These are phyloP conservation scores for Diceros bicornis DNA, from an alignment of 2,797 vertebrate species.

Conservation along the genomic window DNA sequence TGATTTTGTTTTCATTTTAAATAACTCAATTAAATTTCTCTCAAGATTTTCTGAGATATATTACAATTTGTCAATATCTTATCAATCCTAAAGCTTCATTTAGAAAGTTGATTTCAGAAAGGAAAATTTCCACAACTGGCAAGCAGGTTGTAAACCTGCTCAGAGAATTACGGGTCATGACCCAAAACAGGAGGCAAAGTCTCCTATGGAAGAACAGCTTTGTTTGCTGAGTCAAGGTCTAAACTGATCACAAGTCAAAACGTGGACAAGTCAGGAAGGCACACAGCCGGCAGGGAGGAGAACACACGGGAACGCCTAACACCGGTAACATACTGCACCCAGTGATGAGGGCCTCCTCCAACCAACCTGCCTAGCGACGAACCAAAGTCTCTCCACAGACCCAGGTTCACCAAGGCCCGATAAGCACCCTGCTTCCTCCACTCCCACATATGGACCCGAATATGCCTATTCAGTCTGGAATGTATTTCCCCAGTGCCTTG, in stretches of 20 bases:
- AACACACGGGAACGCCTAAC: not conserved
- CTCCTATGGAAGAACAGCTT: not conserved
- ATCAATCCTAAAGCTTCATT: conserved; percentile 30
- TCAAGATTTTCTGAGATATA: not conserved
- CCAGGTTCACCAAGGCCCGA: not conserved
- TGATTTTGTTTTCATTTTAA: conserved; percentile 3
- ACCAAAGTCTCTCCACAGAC: rapidly evolving
- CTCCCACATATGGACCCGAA: not conserved
- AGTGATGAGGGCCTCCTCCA: not conserved
- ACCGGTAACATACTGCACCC: not conserved
- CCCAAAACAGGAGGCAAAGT: not conserved
- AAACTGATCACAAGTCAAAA: not conserved
- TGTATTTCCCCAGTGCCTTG: not conserved
- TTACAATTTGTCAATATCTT: not conserved
- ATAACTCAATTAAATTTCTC: not conserved
- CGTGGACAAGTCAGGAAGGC: not conserved
- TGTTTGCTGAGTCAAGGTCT: conserved; percentile 36
- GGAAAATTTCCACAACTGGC: not conserved
- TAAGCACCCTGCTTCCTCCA: not conserved
- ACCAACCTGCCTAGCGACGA: not conserved
- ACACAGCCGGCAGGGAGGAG: not conserved
- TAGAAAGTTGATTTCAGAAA: conserved; percentile 33
- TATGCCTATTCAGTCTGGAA: not conserved
- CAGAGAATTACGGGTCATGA: not conserved
- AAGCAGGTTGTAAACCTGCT: not conserved